phyloP scores from a whole-genome alignment of 2,888 invertebrate genomes.

The Idaea dimidiata region DNA sequence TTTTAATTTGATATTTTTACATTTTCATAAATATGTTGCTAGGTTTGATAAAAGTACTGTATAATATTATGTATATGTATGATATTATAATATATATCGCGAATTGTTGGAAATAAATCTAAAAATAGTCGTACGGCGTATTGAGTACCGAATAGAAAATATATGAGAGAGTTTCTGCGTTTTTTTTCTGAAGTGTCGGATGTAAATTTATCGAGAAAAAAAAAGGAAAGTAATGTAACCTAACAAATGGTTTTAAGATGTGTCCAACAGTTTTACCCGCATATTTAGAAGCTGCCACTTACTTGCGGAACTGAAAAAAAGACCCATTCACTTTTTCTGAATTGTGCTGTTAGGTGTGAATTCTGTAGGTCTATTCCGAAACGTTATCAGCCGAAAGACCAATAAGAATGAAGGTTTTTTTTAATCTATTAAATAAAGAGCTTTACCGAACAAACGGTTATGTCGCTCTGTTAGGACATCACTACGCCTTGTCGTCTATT shows the following conservation, averaged over 20 bases:
- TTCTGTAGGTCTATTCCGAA: too few relatives aligned
- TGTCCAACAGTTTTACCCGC: not conserved
- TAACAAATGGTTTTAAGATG: not conserved
- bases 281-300: too few relatives aligned
- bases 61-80: slow-evolving; percentile 39
- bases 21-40: slow-evolving; percentile 43
- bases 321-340: too few relatives aligned
- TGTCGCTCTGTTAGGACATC: too few relatives aligned
- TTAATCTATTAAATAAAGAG: too few relatives aligned
- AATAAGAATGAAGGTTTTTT: too few relatives aligned
- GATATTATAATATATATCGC: slow-evolving; percentile 41
- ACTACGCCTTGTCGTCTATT: too few relatives aligned
- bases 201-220: slow-evolving; percentile 4
- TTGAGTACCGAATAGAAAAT: slow-evolving; percentile 39
- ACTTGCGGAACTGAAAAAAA: too few relatives aligned
- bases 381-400: too few relatives aligned
- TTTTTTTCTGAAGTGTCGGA: slow-evolving; percentile 19
- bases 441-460: too few relatives aligned
- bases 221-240: not conserved
- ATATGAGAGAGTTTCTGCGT: slow-evolving; percentile 24
- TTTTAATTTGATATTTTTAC: slow-evolving; percentile 39
- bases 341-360: too few relatives aligned
- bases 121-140: slow-evolving; percentile 44
- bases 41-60: slow-evolving; percentile 39
- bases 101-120: slow-evolving; percentile 46